A percentile compares a stretch with the other conserved stretches of the same genome.
Conservation (phyloP, 2,797 vertebrate species). For the Ammospiza maritima region DNA sequence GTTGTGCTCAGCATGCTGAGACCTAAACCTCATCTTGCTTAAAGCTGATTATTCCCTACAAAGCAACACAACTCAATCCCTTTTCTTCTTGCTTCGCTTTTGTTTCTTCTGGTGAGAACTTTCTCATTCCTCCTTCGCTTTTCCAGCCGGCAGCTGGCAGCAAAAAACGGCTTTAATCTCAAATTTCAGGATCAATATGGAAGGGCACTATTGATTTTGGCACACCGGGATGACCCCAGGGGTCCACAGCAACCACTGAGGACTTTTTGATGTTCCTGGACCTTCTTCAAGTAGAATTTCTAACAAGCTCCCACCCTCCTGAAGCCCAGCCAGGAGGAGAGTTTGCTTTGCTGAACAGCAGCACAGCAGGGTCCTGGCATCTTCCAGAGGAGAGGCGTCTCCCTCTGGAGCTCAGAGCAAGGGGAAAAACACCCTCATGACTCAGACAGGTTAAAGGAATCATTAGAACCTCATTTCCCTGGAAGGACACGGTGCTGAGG, state of each 20-base stretch:
- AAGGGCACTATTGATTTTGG: conserved; percentile 60
- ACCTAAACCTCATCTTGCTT: conserved; percentile 20
- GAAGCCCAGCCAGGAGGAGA: conserved; percentile 6
- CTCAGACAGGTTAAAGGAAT: not conserved
- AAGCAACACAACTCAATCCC: conserved; percentile 26
- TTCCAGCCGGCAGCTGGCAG: conserved; percentile 22
- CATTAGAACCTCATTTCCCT: not conserved
- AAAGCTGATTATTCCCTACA: conserved; percentile 47
- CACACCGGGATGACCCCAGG: not conserved
- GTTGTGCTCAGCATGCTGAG: conserved; percentile 23
- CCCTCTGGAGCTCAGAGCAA: not conserved
- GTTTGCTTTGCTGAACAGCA: not conserved
- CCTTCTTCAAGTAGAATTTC: conserved; percentile 41
- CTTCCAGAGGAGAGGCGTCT: not conserved
- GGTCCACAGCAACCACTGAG: conserved; percentile 31
- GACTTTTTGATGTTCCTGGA: conserved; percentile 50
- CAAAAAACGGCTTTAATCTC: conserved; percentile 57
- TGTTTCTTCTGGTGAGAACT: conserved; percentile 8
- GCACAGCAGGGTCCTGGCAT: not conserved
- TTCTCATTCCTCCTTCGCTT: not conserved
- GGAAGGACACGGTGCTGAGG: not conserved
- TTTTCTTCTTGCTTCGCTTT: not conserved
- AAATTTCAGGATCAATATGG: conserved; percentile 53
- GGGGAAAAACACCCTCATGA: not conserved
- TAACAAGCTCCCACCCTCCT: not conserved